Evolutionary conservation across 2,113 vertebrate genomes (phyloP), one percentile per base, ranked within the genome.

Genomic region (Menidia beryllina): DNA sequence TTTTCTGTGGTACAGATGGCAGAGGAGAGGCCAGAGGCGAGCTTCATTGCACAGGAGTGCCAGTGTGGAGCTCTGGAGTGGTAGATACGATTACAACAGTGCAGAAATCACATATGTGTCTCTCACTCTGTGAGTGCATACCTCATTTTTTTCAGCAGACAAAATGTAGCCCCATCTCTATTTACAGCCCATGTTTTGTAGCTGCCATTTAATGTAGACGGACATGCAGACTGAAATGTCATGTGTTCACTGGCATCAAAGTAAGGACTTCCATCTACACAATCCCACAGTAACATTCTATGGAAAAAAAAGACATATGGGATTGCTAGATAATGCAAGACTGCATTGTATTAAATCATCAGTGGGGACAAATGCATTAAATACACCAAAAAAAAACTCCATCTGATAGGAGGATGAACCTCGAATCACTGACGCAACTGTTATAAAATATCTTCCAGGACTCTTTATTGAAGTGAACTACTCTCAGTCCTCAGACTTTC

Each of bases 71-170:
- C 86, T 94, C 15, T 94, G 92, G 90, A 93, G 91, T 54, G 86
- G 93, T 30, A 75, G 89, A 88, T 94, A 93, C 19, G 89, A 92
- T 52, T 94, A 92, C 72, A 94, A 93, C 81, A 94, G 93, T 80
- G 92, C 93, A 62, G 91, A 93, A 86, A 93, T 94, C 83, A 93
- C 93, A 83, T 94, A 94, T 6, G 92, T 94, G 60, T 94, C 93
- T 38, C 88, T 94, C 55, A 93, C 93, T 67, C 85, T 94, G 74
- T 94, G 78, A 92, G 38, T 57, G 68, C 60, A 75, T 87, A 86
- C 83, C 88, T 87, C 79, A 84, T 67, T 68, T 36, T 67, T 68
- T 36, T 86, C 75, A 86, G 89, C 88, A 91, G 84, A 65, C 65
- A 53, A 90, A 89, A 87, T 89, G 91, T 91, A 92, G 89, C 91